Evolutionary conservation across 2,797 vertebrate species (phyloP), one percentile per base, ranked within the genome.

Genomic region (Monodelphis domestica): DNA sequence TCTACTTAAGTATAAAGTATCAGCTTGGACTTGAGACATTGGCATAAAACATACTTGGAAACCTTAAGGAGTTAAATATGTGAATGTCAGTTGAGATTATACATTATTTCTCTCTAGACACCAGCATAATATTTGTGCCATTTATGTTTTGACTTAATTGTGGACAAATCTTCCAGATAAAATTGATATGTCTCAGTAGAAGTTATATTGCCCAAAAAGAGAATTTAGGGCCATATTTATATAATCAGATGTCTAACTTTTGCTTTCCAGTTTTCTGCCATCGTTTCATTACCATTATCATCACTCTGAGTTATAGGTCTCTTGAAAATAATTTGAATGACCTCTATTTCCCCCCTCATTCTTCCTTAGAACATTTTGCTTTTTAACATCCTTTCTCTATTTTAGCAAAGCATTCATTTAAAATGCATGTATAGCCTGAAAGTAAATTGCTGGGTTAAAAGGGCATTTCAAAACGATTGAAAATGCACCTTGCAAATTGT

Each of bases 381-480:
- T 98, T 98, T 98, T 96, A 98, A 97, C 91, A 95, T 97, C 95
- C 95, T 97, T 96, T 95, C 96, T 70, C 12, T 53, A n/a, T 98
- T 98, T 98, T 97, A 97, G 91, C 90, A 95, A 97, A 97, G 95
- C 94, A 96, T 95, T 96, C 91, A 94, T 97, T 97, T 98, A 97
- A 98, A 98, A 98, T 93, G 59, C 87, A 89, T 93, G 91, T 55
- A 33, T 94, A 96, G 88, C 88, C 94, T 94, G 93, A 95, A 97
- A 98, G 97, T 97, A 98, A 98, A 98, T 98, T 97, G 94, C 89
- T 92, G 97, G 91, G 96, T 95, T 96, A 97, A 98, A 70, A 98
- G 90, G 91, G 95, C 97, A 95, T 97, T 97, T 97, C 50, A 93
- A 97, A 97, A 97, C 96, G 97, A 98, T 95, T 97, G 96, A 97